A percentile compares a stretch with the other conserved stretches of the same genome.
phyloP scores from a whole-genome alignment of 1,140 invertebrate species.

The Drosophila yakuba region DNA sequence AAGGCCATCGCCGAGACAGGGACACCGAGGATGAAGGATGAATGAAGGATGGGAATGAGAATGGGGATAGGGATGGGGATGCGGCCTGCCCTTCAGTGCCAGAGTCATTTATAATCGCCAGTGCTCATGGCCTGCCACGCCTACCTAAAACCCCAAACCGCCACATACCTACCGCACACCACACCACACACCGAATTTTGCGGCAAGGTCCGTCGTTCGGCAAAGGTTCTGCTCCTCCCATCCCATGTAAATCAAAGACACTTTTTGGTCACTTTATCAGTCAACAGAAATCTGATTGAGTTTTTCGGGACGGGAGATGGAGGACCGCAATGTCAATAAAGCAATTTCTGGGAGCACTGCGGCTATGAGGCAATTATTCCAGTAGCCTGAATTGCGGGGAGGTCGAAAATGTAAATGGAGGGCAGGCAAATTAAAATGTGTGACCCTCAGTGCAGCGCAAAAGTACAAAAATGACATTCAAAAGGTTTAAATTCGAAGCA shows the following conservation, averaged over 20 bases:
- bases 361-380: conserved; percentile 28
- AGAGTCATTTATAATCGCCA: conserved; percentile 49
- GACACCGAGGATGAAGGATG: not conserved
- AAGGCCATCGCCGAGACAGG: conserved; percentile 9
- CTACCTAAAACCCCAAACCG: conserved; percentile 1
- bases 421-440: not conserved
- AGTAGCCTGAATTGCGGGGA: not conserved
- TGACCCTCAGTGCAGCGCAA: not conserved
- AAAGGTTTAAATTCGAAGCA: not conserved
- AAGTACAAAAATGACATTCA: not conserved
- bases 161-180: not conserved
- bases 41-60: no score
- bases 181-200: not conserved
- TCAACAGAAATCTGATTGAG: conserved; percentile 16
- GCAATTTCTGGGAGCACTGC: conserved; percentile 6
- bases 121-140: conserved; percentile 20
- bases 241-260: conserved; percentile 47
- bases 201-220: conserved; percentile 15
- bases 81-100: not conserved
- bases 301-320: not conserved
- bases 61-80: no score
- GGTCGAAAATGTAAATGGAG: not conserved
- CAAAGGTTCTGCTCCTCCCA: not conserved
- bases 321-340: conserved; percentile 8
- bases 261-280: conserved; percentile 33